Evolutionary conservation across 1,140 invertebrate genomes (phyloP).

Genomic region (Cyclina sinensis): DNA sequence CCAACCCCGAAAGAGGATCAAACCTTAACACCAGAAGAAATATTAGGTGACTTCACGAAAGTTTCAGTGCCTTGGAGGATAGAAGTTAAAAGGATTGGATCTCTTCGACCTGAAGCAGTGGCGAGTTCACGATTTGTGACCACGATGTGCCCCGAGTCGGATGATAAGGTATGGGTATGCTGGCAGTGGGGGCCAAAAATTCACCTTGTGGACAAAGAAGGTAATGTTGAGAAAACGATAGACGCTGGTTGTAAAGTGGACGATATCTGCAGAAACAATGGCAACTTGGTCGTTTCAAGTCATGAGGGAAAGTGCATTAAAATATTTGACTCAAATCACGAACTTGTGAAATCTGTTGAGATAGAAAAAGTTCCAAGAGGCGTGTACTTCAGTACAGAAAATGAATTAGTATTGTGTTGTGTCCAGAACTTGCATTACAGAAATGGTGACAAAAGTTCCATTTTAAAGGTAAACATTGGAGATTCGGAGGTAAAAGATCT

Average conservation of each 20-base stretch:
- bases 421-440: conserved; percentile 58
- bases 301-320: conserved; percentile 60
- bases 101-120: conserved; percentile 43
- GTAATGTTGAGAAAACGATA: conserved; percentile 52
- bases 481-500: not conserved
- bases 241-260: conserved; percentile 58
- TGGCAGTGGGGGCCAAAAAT: conserved; percentile 66
- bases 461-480: conserved; percentile 7
- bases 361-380: conserved; percentile 59
- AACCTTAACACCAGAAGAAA: conserved; percentile 25
- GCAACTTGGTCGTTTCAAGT: conserved; percentile 48
- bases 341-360: conserved; percentile 44
- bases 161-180: conserved; percentile 52
- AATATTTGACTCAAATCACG: conserved; percentile 38
- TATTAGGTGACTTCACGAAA: conserved; percentile 45
- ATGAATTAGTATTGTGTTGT: conserved; percentile 54
- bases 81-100: conserved; percentile 52
- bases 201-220: conserved; percentile 61
- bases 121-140: conserved; percentile 58
- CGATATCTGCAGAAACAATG: conserved; percentile 53
- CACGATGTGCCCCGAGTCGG: conserved; percentile 55
- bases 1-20: not conserved
- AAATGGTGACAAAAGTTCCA: conserved; percentile 39
- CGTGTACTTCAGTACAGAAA: not conserved
- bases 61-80: conserved; percentile 62